Evolutionary conservation across 2,113 vertebrate genomes (phyloP).

Genomic region (Rousettus leschenaultii): DNA sequence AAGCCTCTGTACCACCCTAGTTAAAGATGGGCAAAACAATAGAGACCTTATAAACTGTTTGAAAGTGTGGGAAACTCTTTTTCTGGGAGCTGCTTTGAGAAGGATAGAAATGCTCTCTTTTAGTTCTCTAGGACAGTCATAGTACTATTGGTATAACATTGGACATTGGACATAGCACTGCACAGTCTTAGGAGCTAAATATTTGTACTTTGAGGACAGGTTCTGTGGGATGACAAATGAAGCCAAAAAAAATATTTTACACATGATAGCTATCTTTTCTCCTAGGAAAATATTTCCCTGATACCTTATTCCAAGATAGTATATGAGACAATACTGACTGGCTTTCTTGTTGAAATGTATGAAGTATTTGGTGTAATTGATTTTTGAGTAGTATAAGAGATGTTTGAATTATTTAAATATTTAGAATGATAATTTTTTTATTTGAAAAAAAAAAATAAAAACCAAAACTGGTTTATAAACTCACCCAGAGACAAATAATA

Average conservation of each 20-base stretch:
- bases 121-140: neutral
- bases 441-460: neutral
- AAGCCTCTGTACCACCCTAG: neutral
- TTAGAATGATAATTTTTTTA: neutral
- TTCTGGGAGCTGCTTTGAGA: neutral
- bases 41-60: neutral
- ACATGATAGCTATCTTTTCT: neutral
- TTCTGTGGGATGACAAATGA: neutral
- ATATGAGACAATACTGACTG: neutral
- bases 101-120: neutral
- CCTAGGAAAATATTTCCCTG: neutral
- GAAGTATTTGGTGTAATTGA: neutral
- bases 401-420: slow-evolving; percentile 28
- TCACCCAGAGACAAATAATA: neutral
- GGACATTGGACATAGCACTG: neutral
- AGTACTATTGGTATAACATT: too few species aligned
- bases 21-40: neutral
- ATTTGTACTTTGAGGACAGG: neutral
- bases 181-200: neutral
- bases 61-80: neutral
- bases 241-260: neutral
- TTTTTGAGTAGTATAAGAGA: neutral
- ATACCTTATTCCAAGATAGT: neutral
- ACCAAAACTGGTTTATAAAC: neutral
- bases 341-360: neutral